Percentiles rank a stretch among this genome's conserved stretches.
Evolutionary conservation across 2,888 invertebrate species (phyloP).

Genomic region (Cynaeus angustus): DNA sequence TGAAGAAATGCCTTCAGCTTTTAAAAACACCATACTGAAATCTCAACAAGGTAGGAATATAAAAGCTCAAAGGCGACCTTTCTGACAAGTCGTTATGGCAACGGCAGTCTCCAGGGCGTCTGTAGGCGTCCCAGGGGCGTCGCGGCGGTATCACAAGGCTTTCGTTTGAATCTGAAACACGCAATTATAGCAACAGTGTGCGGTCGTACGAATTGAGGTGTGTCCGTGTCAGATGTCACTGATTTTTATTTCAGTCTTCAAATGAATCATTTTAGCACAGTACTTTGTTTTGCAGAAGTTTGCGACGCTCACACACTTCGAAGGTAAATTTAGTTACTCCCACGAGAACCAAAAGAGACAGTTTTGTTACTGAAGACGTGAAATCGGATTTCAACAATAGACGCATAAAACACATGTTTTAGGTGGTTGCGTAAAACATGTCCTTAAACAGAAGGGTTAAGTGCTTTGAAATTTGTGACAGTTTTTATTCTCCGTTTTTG

Average conservation of each 20-base stretch:
- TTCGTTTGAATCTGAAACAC: conserved; percentile 40
- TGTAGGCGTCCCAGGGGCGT: conserved; percentile 45
- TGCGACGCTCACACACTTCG: not conserved
- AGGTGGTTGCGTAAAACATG: not conserved
- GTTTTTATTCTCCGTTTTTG: conserved; percentile 10
- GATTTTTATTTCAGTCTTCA: not conserved
- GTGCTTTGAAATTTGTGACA: conserved; percentile 1
- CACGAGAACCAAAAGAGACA: no score
- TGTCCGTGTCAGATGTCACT: conserved; percentile 32
- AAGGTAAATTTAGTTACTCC: no score
- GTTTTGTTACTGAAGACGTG: no score
- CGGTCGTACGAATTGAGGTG: conserved; percentile 27
- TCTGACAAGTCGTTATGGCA: conserved; percentile 53
- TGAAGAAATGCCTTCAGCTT: conserved; percentile 31
- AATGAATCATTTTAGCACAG: not conserved
- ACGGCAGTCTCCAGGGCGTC: conserved; percentile 52
- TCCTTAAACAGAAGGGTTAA: not conserved
- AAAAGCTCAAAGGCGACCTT: conserved; percentile 46
- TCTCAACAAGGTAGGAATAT: conserved; percentile 51
- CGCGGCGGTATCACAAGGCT: conserved; percentile 47
- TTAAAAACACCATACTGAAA: conserved; percentile 44
- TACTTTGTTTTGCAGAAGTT: not conserved
- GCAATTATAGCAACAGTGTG: conserved; percentile 43
- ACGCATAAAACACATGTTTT: no score
- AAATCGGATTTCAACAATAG: no score